Base-by-base conservation (phyloP, 2,113 vertebrate genomes). In the Rissa tridactyla region DNA sequence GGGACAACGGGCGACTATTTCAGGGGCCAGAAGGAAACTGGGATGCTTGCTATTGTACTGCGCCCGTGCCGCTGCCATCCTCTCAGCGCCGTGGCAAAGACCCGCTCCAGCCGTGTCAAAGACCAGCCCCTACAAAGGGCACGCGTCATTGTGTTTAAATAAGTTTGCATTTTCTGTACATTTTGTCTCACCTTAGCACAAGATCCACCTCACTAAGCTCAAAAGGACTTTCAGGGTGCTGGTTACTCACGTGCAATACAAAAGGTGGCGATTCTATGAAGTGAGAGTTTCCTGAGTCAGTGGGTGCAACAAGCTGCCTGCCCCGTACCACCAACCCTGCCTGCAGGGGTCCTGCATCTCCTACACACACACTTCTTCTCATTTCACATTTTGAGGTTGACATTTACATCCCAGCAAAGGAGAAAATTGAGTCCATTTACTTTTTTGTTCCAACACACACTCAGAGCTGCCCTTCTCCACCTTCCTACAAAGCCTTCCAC, bases 121-220 rank as follows among this genome's bases (percentile, higher is more conserved):
- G 44, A 52, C 0, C 27, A 38, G 64, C 3, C 51, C 71, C 75
- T 40, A 11, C 4, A 2, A 71, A 75, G 65, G 38, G 38, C 26
- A 34, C 2, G 2, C 36, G 19, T 3, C 0, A 0, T 6, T 1
- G 32, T 25, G 29, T 9, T 4, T 17, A 49, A 34, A 52, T 34
- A 58, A 49, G 46, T 52, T 25, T 32, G 29, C 27, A 27, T 65
- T 95, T 91, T 68, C 92, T 70, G 66, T 22, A 15, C 8, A 1
- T 68, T 94, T 55, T 49, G 8, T 14, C 21, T 60, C 70, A 27
- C 21, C 34, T 76, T 15, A n/a, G 20, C 8, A 51, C 13, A 36
- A 32, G 52, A 51, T 19, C 20, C 3, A 2, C 27, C 81, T 69
- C 40, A 12, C 38, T 61, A 29, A 85, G 49, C 36, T 62, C 70